phyloP scores from a whole-genome alignment of 2,888 invertebrate genomes.

The Limnephilus auricula region DNA sequence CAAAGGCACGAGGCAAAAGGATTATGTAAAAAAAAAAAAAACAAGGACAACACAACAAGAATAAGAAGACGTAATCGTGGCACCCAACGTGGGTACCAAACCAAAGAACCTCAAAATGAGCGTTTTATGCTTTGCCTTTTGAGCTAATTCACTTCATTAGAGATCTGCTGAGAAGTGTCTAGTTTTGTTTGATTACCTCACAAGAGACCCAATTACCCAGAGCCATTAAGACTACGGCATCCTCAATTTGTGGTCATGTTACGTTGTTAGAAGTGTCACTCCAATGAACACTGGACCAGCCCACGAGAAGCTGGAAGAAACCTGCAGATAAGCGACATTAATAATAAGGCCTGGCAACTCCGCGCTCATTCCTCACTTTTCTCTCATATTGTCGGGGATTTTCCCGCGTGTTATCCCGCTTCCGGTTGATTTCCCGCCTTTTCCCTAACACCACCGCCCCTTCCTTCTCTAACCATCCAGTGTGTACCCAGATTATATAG shows the following conservation, averaged over 20 bases:
- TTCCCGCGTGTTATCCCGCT: slow-evolving; percentile 47
- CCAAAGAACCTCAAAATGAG: too few species aligned
- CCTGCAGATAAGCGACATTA: slow-evolving; percentile 5
- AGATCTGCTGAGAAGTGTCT: too few species aligned
- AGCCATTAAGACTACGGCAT: neutral
- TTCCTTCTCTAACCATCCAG: neutral
- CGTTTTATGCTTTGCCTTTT: too few species aligned
- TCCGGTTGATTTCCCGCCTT: slow-evolving; percentile 44
- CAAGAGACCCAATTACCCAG: too few species aligned
- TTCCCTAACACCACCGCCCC: neutral
- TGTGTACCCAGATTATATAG: neutral
- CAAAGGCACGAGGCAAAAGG: too few species aligned
- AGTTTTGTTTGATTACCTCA: too few species aligned
- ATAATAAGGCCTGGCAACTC: neutral
- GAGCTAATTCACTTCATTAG: too few species aligned
- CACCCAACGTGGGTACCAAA: too few species aligned
- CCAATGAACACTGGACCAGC: neutral
- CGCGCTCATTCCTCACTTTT: neutral
- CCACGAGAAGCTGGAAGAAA: neutral
- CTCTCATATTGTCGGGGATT: slow-evolving; percentile 32
- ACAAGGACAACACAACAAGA: too few species aligned
- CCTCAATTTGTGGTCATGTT: neutral
- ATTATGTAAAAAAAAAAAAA: too few species aligned
- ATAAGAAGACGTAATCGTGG: too few species aligned
- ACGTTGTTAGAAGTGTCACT: neutral